These are phyloP conservation scores for Mus musculus DNA, from an alignment of 2,113 vertebrate species.

Conservation along the genomic window GRCm39 chr1:174983501-174984000, in stretches of 20 bases:
- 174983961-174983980: neutral
- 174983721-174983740: slow-evolving; percentile 9
- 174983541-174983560: neutral
- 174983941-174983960: neutral
- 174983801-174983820: too few species aligned
- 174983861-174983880: neutral
- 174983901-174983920: neutral
- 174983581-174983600: neutral
- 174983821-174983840: neutral
- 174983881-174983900: neutral
- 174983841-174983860: neutral
- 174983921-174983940: neutral
- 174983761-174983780: neutral
- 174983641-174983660: neutral
- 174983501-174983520: slow-evolving; percentile 15
- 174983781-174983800: too few species aligned
- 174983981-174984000: neutral
- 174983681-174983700: neutral
- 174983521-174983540: neutral
- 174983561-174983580: neutral
- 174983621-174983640: neutral
- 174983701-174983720: neutral
- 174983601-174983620: neutral
- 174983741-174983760: neutral
- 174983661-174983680: neutral